These are phyloP conservation scores for Lycaena phlaeas DNA, from an alignment of 2,888 invertebrate genomes.

Conservation along the genomic window DNA sequence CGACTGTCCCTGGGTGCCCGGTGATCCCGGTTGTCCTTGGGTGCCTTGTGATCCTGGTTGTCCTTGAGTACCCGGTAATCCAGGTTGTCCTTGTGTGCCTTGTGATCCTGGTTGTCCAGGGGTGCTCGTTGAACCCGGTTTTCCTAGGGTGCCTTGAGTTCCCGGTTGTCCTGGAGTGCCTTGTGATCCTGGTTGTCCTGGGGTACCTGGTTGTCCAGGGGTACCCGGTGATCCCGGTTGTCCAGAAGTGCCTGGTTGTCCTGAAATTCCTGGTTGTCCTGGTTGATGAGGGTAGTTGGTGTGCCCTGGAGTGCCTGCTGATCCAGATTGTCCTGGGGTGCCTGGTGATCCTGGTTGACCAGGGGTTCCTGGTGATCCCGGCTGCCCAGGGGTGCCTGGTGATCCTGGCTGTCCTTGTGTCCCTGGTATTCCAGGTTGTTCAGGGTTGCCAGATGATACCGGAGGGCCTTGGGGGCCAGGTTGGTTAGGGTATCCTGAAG, in stretches of 20 bases:
- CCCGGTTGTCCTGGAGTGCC: slow-evolving; percentile 26
- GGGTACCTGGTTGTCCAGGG: slow-evolving; percentile 21
- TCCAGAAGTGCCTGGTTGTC: slow-evolving; percentile 17
- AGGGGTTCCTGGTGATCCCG: slow-evolving; percentile 35
- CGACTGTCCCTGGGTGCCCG: too few relatives aligned
- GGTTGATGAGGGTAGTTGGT: slow-evolving; percentile 21
- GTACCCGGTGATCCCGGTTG: slow-evolving; percentile 19
- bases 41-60: too few relatives aligned
- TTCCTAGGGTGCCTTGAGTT: too few relatives aligned
- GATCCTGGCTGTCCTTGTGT: slow-evolving; percentile 14
- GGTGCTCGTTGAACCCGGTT: slow-evolving; percentile 21
- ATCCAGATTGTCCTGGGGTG: slow-evolving; percentile 14
- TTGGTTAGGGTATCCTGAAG: slow-evolving; percentile 21
- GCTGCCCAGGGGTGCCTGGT: slow-evolving; percentile 26
- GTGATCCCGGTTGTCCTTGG: too few relatives aligned
- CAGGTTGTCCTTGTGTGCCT: slow-evolving; percentile 18
- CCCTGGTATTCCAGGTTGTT: slow-evolving; percentile 19
- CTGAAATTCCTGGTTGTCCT: slow-evolving; percentile 22
- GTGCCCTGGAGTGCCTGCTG: slow-evolving; percentile 20
- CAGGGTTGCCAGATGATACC: slow-evolving; percentile 21
- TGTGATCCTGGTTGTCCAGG: too few relatives aligned
- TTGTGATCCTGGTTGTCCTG: slow-evolving; percentile 23
- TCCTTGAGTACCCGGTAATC: too few relatives aligned
- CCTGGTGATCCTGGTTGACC: slow-evolving; percentile 24
- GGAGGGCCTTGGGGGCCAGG: slow-evolving; percentile 29